Percentiles rank a stretch among this genome's conserved stretches.
phyloP scores from a whole-genome alignment of 2,113 vertebrate species.

The Microcebus tavaratra region DNA sequence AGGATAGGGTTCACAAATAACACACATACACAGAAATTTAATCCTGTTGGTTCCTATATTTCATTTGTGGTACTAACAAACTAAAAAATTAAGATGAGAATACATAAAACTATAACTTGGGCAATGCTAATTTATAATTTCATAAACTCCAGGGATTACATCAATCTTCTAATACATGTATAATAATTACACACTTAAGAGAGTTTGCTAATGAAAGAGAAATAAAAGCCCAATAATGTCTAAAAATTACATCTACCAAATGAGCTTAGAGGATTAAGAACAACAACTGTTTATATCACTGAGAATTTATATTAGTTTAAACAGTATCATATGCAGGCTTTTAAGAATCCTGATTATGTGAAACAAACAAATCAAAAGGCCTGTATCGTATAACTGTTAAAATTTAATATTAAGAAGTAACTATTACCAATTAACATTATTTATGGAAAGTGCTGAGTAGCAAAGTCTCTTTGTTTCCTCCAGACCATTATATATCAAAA shows the following conservation, averaged over 20 bases:
- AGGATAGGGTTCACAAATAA: background rate
- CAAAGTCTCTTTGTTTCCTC: constrained; percentile 16
- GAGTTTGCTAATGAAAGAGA: constrained; percentile 43
- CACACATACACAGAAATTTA: background rate
- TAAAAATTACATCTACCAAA: constrained; percentile 52
- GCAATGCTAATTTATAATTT: background rate
- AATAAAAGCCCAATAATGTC: constrained; percentile 56
- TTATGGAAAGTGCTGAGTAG: constrained; percentile 42
- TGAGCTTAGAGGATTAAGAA: constrained; percentile 45
- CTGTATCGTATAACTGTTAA: constrained; percentile 17
- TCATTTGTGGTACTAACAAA: background rate
- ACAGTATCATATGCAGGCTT: background rate
- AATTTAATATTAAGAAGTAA: constrained; percentile 43
- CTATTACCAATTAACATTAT: constrained; percentile 6
- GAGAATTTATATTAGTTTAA: constrained; percentile 46
- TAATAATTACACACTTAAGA: constrained; percentile 34
- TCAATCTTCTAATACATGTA: background rate
- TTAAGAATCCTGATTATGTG: constrained; percentile 30
- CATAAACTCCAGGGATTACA: constrained; percentile 40
- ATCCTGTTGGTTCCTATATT: background rate
- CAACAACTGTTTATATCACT: background rate
- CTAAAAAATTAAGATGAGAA: constrained; percentile 36
- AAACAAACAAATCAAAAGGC: constrained; percentile 46
- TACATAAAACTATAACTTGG: background rate
- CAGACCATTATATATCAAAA: background rate